These are phyloP conservation scores for Poecilobothrus nobilitatus DNA, from an alignment of 2,888 invertebrate genomes.

Conservation along the genomic window DNA sequence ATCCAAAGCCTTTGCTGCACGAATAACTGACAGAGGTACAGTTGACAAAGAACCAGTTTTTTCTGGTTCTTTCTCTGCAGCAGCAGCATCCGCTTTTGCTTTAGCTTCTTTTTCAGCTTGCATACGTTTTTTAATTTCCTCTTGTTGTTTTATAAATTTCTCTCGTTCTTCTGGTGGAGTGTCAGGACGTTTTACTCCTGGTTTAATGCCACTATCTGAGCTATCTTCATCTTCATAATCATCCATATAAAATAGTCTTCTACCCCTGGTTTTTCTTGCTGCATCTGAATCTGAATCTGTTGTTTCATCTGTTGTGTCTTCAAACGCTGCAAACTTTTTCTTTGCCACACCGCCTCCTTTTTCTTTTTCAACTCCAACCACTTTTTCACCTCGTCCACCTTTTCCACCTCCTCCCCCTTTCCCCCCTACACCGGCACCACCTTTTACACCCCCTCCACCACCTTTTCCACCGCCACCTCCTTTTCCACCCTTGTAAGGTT, in stretches of 20 bases:
- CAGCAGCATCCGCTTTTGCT: slow-evolving; percentile 34
- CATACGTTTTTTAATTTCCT: slow-evolving; percentile 42
- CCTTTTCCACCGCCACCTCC: slow-evolving; percentile 35
- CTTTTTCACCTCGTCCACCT: slow-evolving; percentile 33
- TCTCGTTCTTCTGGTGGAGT: slow-evolving; percentile 45
- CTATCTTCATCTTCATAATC: slow-evolving; percentile 44
- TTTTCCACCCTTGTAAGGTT: slow-evolving; percentile 21
- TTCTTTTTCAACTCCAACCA: slow-evolving; percentile 4
- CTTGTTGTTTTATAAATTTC: slow-evolving; percentile 41
- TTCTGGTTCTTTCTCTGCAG: slow-evolving; percentile 35
- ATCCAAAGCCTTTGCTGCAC: slow-evolving; percentile 42
- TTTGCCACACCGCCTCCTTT: slow-evolving; percentile 51
- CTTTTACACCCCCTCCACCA: no score
- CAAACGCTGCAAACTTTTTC: slow-evolving; percentile 7
- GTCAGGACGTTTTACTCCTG: slow-evolving; percentile 42
- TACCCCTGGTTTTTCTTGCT: slow-evolving; percentile 34
- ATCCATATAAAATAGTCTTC: slow-evolving; percentile 41
- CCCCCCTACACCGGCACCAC: slow-evolving; percentile 36
- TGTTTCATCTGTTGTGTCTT: slow-evolving; percentile 43
- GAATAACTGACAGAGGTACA: slow-evolving; percentile 41
- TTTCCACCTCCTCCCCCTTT: slow-evolving; percentile 31
- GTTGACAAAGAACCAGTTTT: slow-evolving; percentile 40
- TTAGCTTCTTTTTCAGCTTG: slow-evolving; percentile 41
- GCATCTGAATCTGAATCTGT: slow-evolving; percentile 42
- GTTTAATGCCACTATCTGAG: slow-evolving; percentile 43